A percentile compares a stretch with the other conserved stretches of the same genome.
Evolutionary conservation across 1,140 invertebrate species (phyloP).

Genomic region (Drosophila dunni): DNA sequence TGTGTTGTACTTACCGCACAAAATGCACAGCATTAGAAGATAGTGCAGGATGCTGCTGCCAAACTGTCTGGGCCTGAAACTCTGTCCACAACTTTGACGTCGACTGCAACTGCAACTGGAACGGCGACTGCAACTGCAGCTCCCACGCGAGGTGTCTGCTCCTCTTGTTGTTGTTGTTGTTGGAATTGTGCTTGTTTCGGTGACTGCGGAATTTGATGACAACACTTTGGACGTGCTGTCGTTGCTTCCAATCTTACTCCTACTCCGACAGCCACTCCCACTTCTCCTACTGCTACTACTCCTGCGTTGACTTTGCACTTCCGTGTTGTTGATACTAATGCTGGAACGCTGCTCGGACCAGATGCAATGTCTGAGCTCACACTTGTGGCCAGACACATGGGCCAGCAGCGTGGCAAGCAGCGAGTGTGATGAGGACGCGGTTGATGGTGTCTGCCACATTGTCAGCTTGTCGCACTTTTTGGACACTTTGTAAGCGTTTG

Average conservation of each 20-base stretch:
- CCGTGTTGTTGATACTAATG: constrained; percentile 58
- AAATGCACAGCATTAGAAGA: constrained; percentile 62
- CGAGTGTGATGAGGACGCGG: constrained; percentile 66
- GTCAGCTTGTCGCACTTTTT: constrained; percentile 55
- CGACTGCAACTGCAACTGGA: constrained; percentile 58
- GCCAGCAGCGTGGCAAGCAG: constrained; percentile 23
- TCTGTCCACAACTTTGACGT: too few species aligned
- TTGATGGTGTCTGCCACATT: constrained; percentile 79
- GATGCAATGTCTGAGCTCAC: constrained; percentile 37
- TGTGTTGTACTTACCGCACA: constrained; percentile 66
- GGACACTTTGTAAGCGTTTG: constrained; percentile 42
- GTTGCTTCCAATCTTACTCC: neutral
- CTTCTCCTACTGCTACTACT: too few species aligned
- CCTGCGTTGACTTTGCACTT: constrained; percentile 61
- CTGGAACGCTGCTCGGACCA: constrained; percentile 42
- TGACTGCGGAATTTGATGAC: constrained; percentile 60
- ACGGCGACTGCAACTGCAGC: constrained; percentile 54
- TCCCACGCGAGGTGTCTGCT: constrained; percentile 54
- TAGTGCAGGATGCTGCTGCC: constrained; percentile 26
- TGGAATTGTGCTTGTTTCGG: constrained; percentile 4
- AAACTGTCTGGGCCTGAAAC: constrained; percentile 35
- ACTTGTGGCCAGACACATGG: constrained; percentile 44
- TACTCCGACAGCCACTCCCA: too few species aligned
- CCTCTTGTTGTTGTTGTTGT: constrained; percentile 15
- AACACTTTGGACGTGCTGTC: constrained; percentile 56